phyloP scores from a whole-genome alignment of 2,797 vertebrate genomes.

The Linurgus olivaceus region DNA sequence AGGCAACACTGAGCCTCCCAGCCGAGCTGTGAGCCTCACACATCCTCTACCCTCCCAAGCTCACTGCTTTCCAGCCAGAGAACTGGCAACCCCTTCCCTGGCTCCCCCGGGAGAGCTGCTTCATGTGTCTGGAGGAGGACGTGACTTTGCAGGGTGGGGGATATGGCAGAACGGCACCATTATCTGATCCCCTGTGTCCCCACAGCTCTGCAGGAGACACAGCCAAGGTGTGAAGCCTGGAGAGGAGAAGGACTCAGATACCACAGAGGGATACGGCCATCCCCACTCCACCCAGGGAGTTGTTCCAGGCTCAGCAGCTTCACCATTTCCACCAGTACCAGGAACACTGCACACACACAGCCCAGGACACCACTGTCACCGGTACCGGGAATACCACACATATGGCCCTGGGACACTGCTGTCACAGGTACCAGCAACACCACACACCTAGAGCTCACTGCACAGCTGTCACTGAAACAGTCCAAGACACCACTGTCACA shows the following conservation, averaged over 20 bases:
- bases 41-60: neutral
- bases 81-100: neutral
- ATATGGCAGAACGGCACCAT: rapidly evolving
- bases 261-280: neutral
- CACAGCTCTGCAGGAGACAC: neutral
- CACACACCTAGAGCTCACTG: neutral
- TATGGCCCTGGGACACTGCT: neutral
- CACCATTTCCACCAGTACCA: neutral
- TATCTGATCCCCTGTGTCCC: neutral
- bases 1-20: neutral
- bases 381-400: neutral
- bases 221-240: neutral
- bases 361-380: too few species aligned
- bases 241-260: neutral
- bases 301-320: neutral
- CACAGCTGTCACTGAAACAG: neutral
- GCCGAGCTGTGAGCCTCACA: rapidly evolving
- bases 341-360: neutral
- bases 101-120: neutral
- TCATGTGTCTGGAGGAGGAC: neutral
- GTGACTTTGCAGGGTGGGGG: neutral
- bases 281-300: neutral
- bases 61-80: neutral
- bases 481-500: neutral
- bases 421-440: neutral